phyloP scores from a whole-genome alignment of 2,113 vertebrate genomes.

The Tauraco erythrolophus region DNA sequence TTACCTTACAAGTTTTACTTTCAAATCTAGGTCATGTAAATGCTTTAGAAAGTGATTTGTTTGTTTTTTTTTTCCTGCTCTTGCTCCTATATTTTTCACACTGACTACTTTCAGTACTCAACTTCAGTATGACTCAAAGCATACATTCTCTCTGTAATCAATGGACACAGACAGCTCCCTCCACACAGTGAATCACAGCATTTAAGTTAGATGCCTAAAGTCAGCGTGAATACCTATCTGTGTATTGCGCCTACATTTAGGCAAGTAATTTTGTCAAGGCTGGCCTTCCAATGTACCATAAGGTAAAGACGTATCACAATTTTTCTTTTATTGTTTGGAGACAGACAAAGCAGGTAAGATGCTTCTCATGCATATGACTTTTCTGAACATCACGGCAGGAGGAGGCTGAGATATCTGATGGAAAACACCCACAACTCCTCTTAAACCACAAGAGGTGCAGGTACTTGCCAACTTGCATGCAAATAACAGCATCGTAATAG shows the following conservation, averaged over 20 bases:
- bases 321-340: not conserved
- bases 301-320: not conserved
- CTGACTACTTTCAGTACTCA: not conserved
- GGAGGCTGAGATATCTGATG: not conserved
- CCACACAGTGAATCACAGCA: not conserved
- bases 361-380: not conserved
- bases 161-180: not conserved
- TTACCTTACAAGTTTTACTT: not conserved
- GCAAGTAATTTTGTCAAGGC: not conserved
- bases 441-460: not conserved
- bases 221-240: not conserved
- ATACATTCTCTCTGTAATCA: not conserved
- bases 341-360: not conserved
- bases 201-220: not conserved
- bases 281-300: not conserved
- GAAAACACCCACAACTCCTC: not conserved
- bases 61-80: not conserved
- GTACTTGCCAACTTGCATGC: not conserved
- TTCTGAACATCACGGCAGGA: not conserved
- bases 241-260: not conserved
- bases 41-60: not conserved
- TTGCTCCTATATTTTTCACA: not conserved
- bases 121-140: not conserved
- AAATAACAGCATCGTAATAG: not conserved
- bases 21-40: not conserved